phyloP scores from a whole-genome alignment of 2,113 vertebrate species.

The Crypturellus undulatus region DNA sequence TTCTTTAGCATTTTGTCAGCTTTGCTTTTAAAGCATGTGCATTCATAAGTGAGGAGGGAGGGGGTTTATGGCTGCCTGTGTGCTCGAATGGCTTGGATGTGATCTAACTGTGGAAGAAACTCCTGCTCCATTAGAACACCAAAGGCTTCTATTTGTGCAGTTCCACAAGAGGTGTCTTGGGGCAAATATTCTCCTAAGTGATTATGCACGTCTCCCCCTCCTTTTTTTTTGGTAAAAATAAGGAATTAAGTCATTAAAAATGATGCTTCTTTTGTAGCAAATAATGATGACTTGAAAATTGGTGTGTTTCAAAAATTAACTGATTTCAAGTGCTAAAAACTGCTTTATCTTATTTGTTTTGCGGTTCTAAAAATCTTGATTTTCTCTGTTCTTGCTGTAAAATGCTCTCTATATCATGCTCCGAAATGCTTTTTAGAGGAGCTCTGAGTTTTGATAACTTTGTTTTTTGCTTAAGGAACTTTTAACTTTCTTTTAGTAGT shows the following conservation, averaged over 20 bases:
- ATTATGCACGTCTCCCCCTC: background rate
- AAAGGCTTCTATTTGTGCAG: background rate
- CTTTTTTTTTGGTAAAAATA: background rate
- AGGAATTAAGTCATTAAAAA: background rate
- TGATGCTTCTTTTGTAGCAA: rapidly evolving
- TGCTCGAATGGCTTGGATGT: background rate
- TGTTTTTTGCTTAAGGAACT: background rate
- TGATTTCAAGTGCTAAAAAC: background rate
- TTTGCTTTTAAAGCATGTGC: rapidly evolving
- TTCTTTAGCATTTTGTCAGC: background rate
- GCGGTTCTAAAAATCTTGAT: background rate
- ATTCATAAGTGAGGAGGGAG: background rate
- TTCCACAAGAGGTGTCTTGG: background rate
- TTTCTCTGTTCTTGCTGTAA: background rate
- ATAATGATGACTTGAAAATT: background rate
- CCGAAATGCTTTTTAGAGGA: background rate
- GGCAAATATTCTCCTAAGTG: background rate
- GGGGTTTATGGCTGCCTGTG: background rate
- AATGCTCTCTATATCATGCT: background rate
- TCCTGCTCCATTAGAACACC: background rate
- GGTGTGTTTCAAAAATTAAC: background rate
- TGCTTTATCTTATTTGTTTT: background rate
- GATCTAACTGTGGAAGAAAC: background rate
- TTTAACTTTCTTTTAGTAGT: background rate
- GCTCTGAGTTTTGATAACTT: background rate